Evolutionary conservation across 2,888 invertebrate genomes (phyloP).

Genomic region (Brassicogethes aeneus): DNA sequence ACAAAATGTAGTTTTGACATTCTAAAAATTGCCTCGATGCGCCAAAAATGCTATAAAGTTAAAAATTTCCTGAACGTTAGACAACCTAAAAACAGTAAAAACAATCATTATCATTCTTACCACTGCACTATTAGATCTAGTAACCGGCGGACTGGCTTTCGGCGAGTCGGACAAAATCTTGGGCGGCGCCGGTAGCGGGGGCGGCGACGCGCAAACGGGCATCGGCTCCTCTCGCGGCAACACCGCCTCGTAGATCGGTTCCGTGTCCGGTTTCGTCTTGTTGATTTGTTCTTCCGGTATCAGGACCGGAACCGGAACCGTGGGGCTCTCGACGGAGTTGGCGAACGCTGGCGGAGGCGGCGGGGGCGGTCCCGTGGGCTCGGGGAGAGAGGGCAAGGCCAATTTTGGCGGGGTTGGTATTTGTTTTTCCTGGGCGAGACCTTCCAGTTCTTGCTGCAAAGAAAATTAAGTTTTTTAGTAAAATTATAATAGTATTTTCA

Average conservation of each 20-base stretch:
- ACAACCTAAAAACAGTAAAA: too few species aligned
- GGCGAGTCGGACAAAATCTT: conserved; percentile 40
- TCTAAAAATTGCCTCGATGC: too few species aligned
- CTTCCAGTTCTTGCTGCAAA: conserved; percentile 54
- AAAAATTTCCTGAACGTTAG: too few species aligned
- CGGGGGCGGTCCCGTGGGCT: conserved; percentile 58
- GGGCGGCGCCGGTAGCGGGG: conserved; percentile 43
- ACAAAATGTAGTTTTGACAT: too few species aligned
- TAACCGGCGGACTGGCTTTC: too few species aligned
- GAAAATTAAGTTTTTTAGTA: too few species aligned
- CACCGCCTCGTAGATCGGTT: conserved; percentile 82
- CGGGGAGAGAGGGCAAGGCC: conserved; percentile 59
- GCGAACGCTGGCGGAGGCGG: conserved; percentile 45
- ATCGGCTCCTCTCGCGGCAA: conserved; percentile 55
- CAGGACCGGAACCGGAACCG: conserved; percentile 12
- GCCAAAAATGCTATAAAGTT: too few species aligned
- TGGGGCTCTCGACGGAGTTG: conserved; percentile 14
- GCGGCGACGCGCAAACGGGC: conserved; percentile 37
- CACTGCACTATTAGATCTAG: too few species aligned
- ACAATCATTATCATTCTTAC: too few species aligned
- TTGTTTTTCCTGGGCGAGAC: conserved; percentile 40
- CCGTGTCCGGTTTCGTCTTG: conserved; percentile 30
- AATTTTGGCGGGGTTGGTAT: conserved; percentile 42
- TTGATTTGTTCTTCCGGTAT: conserved; percentile 20
- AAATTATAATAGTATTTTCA: too few species aligned